Conservation (phyloP, 2,888 invertebrate species). For the Cataglyphis livida region DNA sequence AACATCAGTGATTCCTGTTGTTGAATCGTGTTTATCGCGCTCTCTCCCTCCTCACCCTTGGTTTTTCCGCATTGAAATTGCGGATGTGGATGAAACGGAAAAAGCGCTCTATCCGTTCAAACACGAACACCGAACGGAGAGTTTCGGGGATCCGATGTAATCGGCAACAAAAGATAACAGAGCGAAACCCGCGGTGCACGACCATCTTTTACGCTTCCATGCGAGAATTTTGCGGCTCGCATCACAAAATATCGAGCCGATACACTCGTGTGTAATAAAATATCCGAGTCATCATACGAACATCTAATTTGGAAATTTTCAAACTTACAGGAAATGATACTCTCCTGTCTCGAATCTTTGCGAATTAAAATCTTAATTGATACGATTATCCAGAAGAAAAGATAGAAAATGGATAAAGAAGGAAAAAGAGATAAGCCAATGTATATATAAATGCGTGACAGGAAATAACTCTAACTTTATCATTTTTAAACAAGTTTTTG, state of each 20-base stretch:
- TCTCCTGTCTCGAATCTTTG: not conserved
- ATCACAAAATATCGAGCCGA: not conserved
- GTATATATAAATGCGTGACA: not conserved
- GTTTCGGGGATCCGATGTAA: conserved; percentile 44
- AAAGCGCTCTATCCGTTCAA: not conserved
- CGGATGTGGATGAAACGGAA: conserved; percentile 2
- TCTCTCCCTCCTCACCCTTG: not conserved
- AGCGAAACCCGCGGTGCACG: not conserved
- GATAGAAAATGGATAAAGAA: not conserved
- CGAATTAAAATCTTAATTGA: not conserved
- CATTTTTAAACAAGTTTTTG: conserved; percentile 8
- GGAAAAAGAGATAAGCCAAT: not conserved
- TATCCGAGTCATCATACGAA: not conserved
- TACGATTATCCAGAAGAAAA: not conserved
- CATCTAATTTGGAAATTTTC: not conserved
- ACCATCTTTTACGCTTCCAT: conserved; percentile 16
- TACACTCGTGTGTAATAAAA: not conserved
- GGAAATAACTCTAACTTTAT: not conserved
- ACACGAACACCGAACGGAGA: conserved; percentile 46
- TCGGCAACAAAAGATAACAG: conserved; percentile 31
- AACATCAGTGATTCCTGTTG: conserved; percentile 16
- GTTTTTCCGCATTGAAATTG: conserved; percentile 6
- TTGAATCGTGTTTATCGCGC: not conserved
- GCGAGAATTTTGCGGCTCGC: conserved; percentile 12
- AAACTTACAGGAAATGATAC: not conserved